phyloP scores from a whole-genome alignment of 2,888 invertebrate species.

The Lampropteryx suffumata region DNA sequence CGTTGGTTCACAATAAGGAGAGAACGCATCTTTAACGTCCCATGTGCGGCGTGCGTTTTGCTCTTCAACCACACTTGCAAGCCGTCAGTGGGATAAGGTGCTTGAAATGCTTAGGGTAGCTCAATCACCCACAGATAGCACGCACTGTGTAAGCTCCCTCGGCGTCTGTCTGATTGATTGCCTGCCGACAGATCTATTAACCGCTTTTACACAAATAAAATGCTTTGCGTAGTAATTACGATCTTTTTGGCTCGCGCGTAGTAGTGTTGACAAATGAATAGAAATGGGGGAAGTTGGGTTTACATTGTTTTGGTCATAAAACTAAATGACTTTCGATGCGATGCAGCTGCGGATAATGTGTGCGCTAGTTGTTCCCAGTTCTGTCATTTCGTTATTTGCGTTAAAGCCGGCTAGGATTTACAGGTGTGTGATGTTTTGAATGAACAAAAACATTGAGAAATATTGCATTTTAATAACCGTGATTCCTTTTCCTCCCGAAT shows the following conservation, averaged over 20 bases:
- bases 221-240: constrained; percentile 12
- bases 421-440: too few relatives aligned
- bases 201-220: constrained; percentile 15
- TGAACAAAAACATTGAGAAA: too few relatives aligned
- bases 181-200: constrained; percentile 20
- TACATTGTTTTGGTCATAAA: constrained; percentile 4
- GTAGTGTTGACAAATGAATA: constrained; percentile 18
- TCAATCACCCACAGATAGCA: constrained; percentile 15
- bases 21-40: too few relatives aligned
- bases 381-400: too few relatives aligned
- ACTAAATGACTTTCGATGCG: constrained; percentile 1
- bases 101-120: constrained; percentile 14
- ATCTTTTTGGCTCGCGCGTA: constrained; percentile 10
- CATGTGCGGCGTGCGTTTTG: too few relatives aligned
- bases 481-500: background rate
- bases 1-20: too few relatives aligned
- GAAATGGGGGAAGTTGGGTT: background rate
- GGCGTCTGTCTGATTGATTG: constrained; percentile 28
- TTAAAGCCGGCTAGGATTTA: too few relatives aligned
- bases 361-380: too few relatives aligned
- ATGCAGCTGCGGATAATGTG: background rate
- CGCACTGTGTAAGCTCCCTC: constrained; percentile 16
- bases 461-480: background rate
- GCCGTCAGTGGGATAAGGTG: too few relatives aligned
- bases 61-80: too few relatives aligned